Percentiles rank a stretch among this genome's conserved stretches.
Evolutionary conservation across 2,113 vertebrate species (phyloP).

Genomic region (Xiphophorus couchianus): DNA sequence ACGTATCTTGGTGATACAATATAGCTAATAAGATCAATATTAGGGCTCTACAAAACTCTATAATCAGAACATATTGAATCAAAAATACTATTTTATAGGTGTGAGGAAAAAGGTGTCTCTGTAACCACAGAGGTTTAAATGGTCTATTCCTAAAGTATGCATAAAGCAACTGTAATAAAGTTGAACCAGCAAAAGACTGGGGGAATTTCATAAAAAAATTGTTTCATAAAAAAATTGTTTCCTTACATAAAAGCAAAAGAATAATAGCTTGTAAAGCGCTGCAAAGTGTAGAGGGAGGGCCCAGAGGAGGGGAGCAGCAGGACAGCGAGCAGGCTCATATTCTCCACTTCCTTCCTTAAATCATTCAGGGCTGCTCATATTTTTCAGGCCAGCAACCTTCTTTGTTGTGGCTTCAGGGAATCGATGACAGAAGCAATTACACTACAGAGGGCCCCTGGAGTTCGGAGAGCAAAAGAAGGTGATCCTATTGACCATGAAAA

Average conservation of each 20-base stretch:
- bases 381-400: slow-evolving; percentile 39
- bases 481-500: too few species aligned
- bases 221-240: slow-evolving; percentile 6
- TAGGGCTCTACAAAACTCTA: background rate
- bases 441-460: slow-evolving; percentile 31
- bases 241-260: slow-evolving; percentile 24
- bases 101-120: background rate
- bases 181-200: background rate
- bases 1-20: too few species aligned
- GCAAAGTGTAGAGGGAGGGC: slow-evolving; percentile 28
- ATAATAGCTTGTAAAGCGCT: slow-evolving; percentile 36
- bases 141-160: background rate
- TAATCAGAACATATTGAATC: background rate
- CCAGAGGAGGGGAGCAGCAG: slow-evolving; percentile 40
- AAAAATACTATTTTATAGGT: background rate
- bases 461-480: too few species aligned
- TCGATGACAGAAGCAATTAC: slow-evolving; percentile 61
- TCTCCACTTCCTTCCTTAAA: slow-evolving; percentile 50
- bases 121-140: background rate
- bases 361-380: slow-evolving; percentile 53
- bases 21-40: background rate
- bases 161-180: background rate
- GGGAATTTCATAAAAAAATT: slow-evolving; percentile 2
- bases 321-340: slow-evolving; percentile 44
- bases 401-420: slow-evolving; percentile 52